Evolutionary conservation across 2,888 invertebrate species (phyloP).

Genomic region (Vandiemenella viatica): DNA sequence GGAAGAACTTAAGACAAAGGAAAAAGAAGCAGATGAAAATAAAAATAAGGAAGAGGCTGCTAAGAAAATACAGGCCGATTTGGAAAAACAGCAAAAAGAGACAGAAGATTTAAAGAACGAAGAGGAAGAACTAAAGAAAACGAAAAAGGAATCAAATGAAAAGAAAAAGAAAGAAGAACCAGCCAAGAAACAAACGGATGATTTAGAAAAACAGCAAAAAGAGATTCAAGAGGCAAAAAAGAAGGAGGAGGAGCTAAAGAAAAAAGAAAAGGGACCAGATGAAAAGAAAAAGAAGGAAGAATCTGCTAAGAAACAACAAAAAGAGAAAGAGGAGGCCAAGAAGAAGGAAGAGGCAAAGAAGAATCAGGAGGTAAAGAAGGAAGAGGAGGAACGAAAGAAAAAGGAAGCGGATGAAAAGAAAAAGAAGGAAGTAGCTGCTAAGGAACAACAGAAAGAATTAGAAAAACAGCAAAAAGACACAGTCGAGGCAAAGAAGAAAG

Average conservation of each 20-base stretch:
- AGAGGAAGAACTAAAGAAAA: too few species aligned
- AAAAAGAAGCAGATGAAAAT: constrained; percentile 2
- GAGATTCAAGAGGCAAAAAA: constrained; percentile 9
- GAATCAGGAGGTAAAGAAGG: constrained; percentile 1
- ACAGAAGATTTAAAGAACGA: constrained; percentile 13
- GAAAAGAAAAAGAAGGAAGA: constrained; percentile 14
- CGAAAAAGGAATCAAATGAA: constrained; percentile 15
- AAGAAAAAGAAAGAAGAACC: constrained; percentile 11
- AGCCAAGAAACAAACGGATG: constrained; percentile 9
- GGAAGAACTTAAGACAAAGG: too few species aligned
- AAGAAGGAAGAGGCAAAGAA: constrained; percentile 1
- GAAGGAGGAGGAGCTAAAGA: constrained; percentile 13
- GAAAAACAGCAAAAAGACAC: constrained; percentile 4
- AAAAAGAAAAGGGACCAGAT: constrained; percentile 14
- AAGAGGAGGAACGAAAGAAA: background rate
- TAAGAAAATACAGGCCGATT: constrained; percentile 9
- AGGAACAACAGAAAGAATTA: constrained; percentile 9
- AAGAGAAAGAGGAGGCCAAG: constrained; percentile 11
- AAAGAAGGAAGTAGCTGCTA: constrained; percentile 4
- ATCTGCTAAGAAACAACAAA: constrained; percentile 2
- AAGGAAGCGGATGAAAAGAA: constrained; percentile 5
- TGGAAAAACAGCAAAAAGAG: constrained; percentile 13
- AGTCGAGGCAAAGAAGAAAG: constrained; percentile 9
- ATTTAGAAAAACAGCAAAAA: constrained; percentile 10
- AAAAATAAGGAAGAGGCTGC: constrained; percentile 9